A percentile compares a stretch with the other conserved stretches of the same genome.
These are phyloP conservation scores for Hypsopygia costalis DNA, from an alignment of 2,888 invertebrate species.

Conservation along the genomic window DNA sequence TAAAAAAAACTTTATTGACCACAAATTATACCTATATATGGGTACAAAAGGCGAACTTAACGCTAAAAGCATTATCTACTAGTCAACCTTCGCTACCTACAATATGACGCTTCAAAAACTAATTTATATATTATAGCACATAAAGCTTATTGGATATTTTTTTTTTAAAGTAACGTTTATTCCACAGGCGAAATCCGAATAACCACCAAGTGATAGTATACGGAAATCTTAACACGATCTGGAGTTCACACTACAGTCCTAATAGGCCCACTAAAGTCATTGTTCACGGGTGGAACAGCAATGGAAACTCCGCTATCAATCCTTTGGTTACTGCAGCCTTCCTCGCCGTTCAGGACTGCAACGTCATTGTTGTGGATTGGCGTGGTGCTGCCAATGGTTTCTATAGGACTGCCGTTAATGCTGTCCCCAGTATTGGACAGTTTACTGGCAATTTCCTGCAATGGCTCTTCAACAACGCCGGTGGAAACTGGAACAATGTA, in stretches of 20 bases:
- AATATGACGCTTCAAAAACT: no score
- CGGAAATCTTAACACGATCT: conserved; percentile 42
- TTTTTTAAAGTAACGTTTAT: no score
- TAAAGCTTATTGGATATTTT: no score
- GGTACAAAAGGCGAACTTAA: no score
- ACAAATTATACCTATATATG: no score
- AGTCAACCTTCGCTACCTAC: no score
- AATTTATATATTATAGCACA: no score
- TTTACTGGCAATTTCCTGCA: conserved; percentile 57
- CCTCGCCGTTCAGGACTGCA: conserved; percentile 44
- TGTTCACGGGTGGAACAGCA: conserved; percentile 58
- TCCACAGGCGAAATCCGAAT: conserved; percentile 36
- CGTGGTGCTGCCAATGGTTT: conserved; percentile 31
- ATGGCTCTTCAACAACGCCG: conserved; percentile 53
- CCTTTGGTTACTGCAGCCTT: conserved; percentile 40
- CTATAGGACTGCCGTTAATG: conserved; percentile 43
- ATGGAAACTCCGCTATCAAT: conserved; percentile 42
- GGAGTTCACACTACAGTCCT: conserved; percentile 40
- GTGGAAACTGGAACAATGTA: conserved; percentile 55
- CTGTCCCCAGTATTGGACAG: conserved; percentile 51
- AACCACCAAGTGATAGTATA: conserved; percentile 42
- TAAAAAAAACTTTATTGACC: no score
- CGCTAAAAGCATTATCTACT: no score
- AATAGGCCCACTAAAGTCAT: conserved; percentile 41
- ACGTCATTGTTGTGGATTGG: conserved; percentile 69